These are phyloP conservation scores for Phalangium opilio DNA, from an alignment of 2,888 invertebrate species.

Conservation along the genomic window DNA sequence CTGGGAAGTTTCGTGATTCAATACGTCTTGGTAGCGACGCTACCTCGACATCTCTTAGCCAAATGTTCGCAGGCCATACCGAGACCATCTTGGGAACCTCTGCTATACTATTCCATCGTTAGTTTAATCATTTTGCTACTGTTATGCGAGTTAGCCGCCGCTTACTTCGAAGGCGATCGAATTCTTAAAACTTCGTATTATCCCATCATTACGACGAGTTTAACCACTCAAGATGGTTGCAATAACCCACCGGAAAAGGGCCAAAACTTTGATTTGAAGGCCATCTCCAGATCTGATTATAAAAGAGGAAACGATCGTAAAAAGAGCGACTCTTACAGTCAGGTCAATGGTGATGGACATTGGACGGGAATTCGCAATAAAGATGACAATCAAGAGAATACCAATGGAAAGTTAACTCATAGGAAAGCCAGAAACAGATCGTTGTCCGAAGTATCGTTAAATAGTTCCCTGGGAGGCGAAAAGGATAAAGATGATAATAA, in stretches of 20 bases:
- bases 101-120: constrained; percentile 47
- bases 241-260: constrained; percentile 14
- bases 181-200: constrained; percentile 11
- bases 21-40: constrained; percentile 52
- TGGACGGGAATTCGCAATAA: no score
- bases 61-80: constrained; percentile 50
- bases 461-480: no score
- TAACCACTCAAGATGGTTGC: constrained; percentile 2
- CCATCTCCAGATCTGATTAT: constrained; percentile 3
- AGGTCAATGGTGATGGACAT: no score
- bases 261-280: constrained; percentile 15
- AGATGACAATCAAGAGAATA: no score
- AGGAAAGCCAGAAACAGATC: no score
- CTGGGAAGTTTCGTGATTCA: constrained; percentile 34
- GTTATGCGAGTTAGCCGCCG: constrained; percentile 47
- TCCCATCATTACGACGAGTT: constrained; percentile 11
- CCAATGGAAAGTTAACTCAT: no score
- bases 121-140: constrained; percentile 45
- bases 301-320: no score
- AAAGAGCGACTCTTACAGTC: no score
- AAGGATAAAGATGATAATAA: no score
- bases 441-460: no score
- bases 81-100: constrained; percentile 59
- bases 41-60: constrained; percentile 47
- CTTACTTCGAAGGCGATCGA: constrained; percentile 43